Evolutionary conservation across 2,113 vertebrate species (phyloP).

Genomic region (Misgurnus mizolepis): DNA sequence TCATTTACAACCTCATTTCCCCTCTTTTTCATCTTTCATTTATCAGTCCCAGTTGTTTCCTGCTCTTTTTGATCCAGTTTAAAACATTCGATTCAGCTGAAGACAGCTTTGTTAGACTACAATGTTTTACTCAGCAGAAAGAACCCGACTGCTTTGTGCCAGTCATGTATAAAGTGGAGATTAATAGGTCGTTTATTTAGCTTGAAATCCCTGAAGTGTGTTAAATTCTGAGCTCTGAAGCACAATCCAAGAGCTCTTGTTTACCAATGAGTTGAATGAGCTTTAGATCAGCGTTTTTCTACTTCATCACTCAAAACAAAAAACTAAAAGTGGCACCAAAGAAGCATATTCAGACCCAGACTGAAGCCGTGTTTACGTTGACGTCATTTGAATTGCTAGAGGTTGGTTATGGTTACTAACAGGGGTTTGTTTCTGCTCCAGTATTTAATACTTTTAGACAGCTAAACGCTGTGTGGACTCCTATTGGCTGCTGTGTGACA

Average conservation of each 20-base stretch:
- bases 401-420: too few relatives aligned
- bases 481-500: too few relatives aligned
- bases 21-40: background rate
- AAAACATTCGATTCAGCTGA: background rate
- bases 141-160: constrained; percentile 54
- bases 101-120: background rate
- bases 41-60: background rate
- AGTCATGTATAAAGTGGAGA: constrained; percentile 53
- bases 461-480: too few relatives aligned
- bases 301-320: background rate
- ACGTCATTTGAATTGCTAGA: too few relatives aligned
- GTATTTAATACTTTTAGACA: too few relatives aligned
- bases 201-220: constrained; percentile 52
- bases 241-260: constrained; percentile 41
- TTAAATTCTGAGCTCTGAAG: constrained; percentile 54
- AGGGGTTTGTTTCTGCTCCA: too few relatives aligned
- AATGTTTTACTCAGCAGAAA: constrained; percentile 49
- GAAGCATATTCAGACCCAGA: background rate
- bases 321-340: background rate
- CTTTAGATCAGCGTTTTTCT: background rate
- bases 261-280: constrained; percentile 1
- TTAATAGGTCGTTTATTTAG: constrained; percentile 60
- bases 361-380: too few relatives aligned
- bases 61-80: constrained; percentile 26
- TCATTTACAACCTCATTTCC: background rate